A percentile compares a stretch with the other conserved stretches of the same genome.
Evolutionary conservation across 2,113 vertebrate species (phyloP).

Genomic region (Columba livia): DNA sequence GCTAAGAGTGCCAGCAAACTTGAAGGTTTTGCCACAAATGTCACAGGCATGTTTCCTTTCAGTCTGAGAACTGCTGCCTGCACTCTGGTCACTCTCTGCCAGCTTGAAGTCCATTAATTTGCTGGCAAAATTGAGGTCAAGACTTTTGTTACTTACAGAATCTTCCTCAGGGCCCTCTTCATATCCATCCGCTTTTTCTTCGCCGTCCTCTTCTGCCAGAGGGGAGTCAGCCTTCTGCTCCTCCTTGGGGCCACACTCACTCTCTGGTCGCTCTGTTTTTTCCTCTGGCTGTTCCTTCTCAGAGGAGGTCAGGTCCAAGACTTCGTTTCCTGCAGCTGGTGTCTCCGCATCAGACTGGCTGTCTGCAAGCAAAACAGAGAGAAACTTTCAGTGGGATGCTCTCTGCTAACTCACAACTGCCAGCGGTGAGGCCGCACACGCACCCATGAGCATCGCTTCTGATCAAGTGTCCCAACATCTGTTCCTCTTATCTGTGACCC

Average conservation of each 20-base stretch:
- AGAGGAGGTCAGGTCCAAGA: conserved; percentile 75
- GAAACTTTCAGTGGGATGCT: not conserved
- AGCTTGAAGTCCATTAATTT: conserved; percentile 96
- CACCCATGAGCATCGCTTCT: not conserved
- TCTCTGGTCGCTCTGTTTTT: conserved; percentile 32
- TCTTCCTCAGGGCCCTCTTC: conserved; percentile 80
- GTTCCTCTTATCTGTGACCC: not conserved
- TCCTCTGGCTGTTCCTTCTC: conserved; percentile 56
- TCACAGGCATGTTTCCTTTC: conserved; percentile 87
- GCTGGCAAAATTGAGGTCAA: conserved; percentile 93
- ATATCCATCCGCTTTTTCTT: conserved; percentile 57
- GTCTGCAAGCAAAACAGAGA: conserved; percentile 80
- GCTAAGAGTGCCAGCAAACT: conserved; percentile 89
- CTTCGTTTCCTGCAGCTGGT: conserved; percentile 61
- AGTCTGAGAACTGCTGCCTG: conserved; percentile 58
- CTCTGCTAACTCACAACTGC: not conserved
- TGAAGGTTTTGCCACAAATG: conserved; percentile 91
- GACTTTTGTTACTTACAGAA: conserved; percentile 91
- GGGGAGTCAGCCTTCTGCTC: conserved; percentile 24
- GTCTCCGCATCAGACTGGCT: conserved; percentile 85
- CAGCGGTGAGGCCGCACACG: not conserved
- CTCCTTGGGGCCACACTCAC: not conserved
- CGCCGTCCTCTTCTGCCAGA: conserved; percentile 39
- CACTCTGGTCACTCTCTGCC: conserved; percentile 66
- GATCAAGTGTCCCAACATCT: not conserved